Conservation (phyloP, 2,113 vertebrate genomes). For the Ciconia boyciana region DNA sequence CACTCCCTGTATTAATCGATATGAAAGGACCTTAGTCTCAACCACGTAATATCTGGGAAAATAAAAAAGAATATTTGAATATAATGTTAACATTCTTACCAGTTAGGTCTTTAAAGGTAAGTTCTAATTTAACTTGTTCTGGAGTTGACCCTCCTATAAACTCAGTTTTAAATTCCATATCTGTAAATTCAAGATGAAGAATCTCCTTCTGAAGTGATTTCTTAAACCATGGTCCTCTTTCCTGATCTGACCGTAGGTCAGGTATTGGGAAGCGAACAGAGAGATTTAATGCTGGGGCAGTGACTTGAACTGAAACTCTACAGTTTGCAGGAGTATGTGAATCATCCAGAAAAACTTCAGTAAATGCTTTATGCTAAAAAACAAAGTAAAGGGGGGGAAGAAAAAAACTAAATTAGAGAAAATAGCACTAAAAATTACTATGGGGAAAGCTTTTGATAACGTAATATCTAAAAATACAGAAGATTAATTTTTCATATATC, state of each 20-base stretch:
- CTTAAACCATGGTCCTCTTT: conserved; percentile 97
- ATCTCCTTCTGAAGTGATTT: conserved; percentile 95
- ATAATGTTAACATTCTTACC: conserved; percentile 72
- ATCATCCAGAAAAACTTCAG: conserved; percentile 97
- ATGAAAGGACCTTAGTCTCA: neutral
- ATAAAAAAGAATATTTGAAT: neutral
- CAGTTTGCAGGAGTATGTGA: conserved; percentile 86
- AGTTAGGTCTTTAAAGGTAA: conserved; percentile 89
- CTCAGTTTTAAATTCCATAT: conserved; percentile 90
- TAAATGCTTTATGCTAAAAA: conserved; percentile 93
- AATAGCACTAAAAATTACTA: neutral
- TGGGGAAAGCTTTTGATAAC: neutral
- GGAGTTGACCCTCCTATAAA: conserved; percentile 85
- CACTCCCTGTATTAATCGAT: neutral
- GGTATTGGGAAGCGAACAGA: conserved; percentile 95
- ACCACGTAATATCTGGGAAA: neutral
- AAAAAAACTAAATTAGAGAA: neutral
- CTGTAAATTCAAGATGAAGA: conserved; percentile 85
- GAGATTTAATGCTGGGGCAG: conserved; percentile 82
- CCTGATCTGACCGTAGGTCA: conserved; percentile 94
- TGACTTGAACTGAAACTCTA: conserved; percentile 83
- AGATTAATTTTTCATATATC: neutral
- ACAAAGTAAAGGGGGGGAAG: neutral
- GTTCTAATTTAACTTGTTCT: conserved; percentile 92
- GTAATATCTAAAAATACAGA: neutral